phyloP scores from a whole-genome alignment of 2,797 vertebrate genomes.

The Tokudaia tokunoshimensis region DNA sequence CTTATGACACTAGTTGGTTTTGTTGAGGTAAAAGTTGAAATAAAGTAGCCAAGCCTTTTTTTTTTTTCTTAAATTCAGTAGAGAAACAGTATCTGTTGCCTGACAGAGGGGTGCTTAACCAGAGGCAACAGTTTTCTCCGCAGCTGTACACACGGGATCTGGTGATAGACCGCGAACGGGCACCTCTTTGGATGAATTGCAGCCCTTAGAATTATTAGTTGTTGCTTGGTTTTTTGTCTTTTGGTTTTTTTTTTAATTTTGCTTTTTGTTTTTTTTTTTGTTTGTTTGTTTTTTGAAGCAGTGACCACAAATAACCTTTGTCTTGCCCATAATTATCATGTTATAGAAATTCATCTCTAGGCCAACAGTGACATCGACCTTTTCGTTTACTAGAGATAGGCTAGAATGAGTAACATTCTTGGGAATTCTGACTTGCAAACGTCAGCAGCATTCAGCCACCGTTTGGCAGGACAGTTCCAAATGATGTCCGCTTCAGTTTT shows the following conservation, averaged over 20 bases:
- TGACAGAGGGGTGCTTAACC: background rate
- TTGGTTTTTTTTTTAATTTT: too few relatives aligned
- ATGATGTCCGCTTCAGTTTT: background rate
- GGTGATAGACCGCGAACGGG: background rate
- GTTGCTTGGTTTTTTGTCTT: background rate
- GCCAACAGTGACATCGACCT: background rate
- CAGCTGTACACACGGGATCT: conserved; percentile 33
- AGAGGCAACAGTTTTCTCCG: background rate
- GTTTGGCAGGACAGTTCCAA: background rate
- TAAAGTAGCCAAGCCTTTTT: conserved; percentile 48
- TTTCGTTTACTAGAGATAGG: conserved; percentile 2
- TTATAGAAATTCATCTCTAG: conserved; percentile 52
- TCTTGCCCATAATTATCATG: conserved; percentile 32
- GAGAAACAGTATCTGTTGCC: conserved; percentile 73
- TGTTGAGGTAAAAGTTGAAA: conserved; percentile 62
- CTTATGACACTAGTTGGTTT: conserved; percentile 72
- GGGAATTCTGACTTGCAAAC: conserved; percentile 51
- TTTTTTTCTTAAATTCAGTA: conserved; percentile 51
- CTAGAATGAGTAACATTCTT: background rate
- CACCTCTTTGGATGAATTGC: background rate
- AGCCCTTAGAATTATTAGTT: conserved; percentile 3
- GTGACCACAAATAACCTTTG: background rate
- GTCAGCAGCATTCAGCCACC: background rate
- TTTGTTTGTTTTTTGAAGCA: background rate
- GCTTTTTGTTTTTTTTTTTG: background rate